phyloP scores from a whole-genome alignment of 2,888 invertebrate species.

The Gymnosoma rotundatum region DNA sequence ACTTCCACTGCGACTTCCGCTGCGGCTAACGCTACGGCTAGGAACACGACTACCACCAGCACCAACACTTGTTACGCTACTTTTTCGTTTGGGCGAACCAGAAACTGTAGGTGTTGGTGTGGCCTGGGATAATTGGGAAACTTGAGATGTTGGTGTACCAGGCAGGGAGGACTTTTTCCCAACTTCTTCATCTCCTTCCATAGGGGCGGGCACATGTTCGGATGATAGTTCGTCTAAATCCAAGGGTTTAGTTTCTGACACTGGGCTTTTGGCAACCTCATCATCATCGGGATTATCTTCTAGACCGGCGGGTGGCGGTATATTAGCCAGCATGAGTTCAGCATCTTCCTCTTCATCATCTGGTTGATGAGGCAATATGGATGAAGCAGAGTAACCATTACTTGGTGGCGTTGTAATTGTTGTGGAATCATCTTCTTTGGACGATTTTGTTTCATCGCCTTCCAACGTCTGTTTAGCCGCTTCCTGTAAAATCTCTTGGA shows the following conservation, averaged over 20 bases:
- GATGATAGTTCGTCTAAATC: slow-evolving; percentile 71
- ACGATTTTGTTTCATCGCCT: slow-evolving; percentile 75
- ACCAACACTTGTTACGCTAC: slow-evolving; percentile 70
- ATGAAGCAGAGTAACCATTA: slow-evolving; percentile 80
- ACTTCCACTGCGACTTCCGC: slow-evolving; percentile 73
- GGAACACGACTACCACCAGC: slow-evolving; percentile 74
- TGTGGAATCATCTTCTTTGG: slow-evolving; percentile 80
- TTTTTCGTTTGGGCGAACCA: slow-evolving; percentile 70
- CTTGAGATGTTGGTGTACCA: slow-evolving; percentile 76
- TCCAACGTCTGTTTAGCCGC: slow-evolving; percentile 67
- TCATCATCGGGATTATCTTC: slow-evolving; percentile 71
- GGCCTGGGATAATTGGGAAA: slow-evolving; percentile 72
- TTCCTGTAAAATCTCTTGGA: slow-evolving; percentile 66
- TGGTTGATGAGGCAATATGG: slow-evolving; percentile 78
- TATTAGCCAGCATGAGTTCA: slow-evolving; percentile 72
- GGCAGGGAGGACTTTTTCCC: slow-evolving; percentile 50
- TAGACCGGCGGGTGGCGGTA: slow-evolving; percentile 76
- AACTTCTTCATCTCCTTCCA: slow-evolving; percentile 62
- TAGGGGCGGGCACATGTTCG: slow-evolving; percentile 52
- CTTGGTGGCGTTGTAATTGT: slow-evolving; percentile 81
- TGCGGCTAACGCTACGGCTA: slow-evolving; percentile 76
- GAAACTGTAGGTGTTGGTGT: slow-evolving; percentile 70
- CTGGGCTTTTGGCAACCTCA: slow-evolving; percentile 67
- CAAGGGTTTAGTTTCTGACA: slow-evolving; percentile 69
- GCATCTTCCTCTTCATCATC: slow-evolving; percentile 77